Percentiles rank a stretch among this genome's conserved stretches.
Conservation (phyloP, 2,888 invertebrate species). For the Epirrita christyi region DNA sequence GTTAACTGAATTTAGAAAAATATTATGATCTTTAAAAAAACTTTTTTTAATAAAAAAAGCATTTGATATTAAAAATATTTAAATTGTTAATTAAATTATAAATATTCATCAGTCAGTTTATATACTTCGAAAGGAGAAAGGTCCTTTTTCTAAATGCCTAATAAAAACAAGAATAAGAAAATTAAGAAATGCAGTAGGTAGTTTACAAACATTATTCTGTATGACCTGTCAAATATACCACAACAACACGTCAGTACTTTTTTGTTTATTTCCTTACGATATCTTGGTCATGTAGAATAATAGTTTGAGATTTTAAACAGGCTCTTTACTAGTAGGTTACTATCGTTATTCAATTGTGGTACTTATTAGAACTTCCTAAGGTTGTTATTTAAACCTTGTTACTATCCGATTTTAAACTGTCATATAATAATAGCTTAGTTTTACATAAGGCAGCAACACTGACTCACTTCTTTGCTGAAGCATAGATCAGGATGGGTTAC, state of each 20-base stretch:
- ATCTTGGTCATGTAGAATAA: no score
- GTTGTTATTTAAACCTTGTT: slow-evolving; percentile 12
- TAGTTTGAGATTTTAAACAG: background rate
- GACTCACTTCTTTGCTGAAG: background rate
- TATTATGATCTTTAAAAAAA: slow-evolving; percentile 17
- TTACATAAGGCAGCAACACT: background rate
- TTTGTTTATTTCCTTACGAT: no score
- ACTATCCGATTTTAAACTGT: background rate
- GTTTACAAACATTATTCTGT: no score
- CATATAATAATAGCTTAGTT: background rate
- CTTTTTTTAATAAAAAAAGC: no score
- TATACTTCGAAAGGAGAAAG: slow-evolving; percentile 1
- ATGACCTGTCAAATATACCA: no score
- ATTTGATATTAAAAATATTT: slow-evolving; percentile 19
- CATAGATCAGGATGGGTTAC: background rate
- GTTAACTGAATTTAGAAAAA: slow-evolving; percentile 24
- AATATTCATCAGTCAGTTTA: slow-evolving; percentile 25
- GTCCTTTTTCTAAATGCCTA: background rate
- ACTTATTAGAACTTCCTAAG: slow-evolving; percentile 28
- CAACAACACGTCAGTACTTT: no score
- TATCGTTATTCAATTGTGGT: slow-evolving; percentile 29
- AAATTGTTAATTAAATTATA: slow-evolving; percentile 19
- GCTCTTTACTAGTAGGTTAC: background rate
- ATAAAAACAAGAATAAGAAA: background rate
- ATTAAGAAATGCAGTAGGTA: background rate